Base-by-base conservation (phyloP, 2,888 invertebrate species). In the Pecten maximus region DNA sequence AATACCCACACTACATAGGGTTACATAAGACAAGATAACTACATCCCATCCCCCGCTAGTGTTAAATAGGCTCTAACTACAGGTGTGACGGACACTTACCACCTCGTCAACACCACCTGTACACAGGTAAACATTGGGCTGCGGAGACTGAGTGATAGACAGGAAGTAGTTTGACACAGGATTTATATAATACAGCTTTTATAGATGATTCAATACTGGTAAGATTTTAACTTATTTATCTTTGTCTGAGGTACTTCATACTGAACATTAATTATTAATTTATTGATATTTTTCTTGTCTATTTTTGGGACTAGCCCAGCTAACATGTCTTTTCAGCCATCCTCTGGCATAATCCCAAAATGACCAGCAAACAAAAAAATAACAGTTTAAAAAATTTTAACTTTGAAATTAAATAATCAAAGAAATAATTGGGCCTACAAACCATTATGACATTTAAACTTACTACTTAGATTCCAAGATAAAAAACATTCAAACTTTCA, bases 21-120 rank as follows among this genome's bases (percentile, higher is more conserved):
- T 74, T 74, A 74, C 74, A 74, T 74, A 74, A 74, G 74, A 74
- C 74, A 12, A 74, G 74, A 35, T 74, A 74, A 74, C 74, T 6
- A 74, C 35, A 35, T 28, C 74, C 74, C 8, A 23, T 28, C 74
- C 10, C 1, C 0, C 19, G 12, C 28, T 6, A 2, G 28, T 28
- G 74, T 28, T 74, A 74, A 35, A 35, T 74, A 74, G 74, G 74
- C 2, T 28, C 28, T 74, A 74, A 28, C 35, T 35, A 74, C 35
- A 35, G 74, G 74, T 74, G 35, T 74, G 74, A 19, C 23, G 35
- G 28, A 54, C 74, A 74, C 35, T 74, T 74, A 74, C 28, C 74
- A 74, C 74, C 74, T 74, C 74, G 74, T 74, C 23, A 28, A 28
- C n/a, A n/a, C 6, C 35, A 74, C 74, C 74, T 74, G 74, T 35